phyloP scores from a whole-genome alignment of 2,888 invertebrate genomes.

The Eurytoma adleriae region DNA sequence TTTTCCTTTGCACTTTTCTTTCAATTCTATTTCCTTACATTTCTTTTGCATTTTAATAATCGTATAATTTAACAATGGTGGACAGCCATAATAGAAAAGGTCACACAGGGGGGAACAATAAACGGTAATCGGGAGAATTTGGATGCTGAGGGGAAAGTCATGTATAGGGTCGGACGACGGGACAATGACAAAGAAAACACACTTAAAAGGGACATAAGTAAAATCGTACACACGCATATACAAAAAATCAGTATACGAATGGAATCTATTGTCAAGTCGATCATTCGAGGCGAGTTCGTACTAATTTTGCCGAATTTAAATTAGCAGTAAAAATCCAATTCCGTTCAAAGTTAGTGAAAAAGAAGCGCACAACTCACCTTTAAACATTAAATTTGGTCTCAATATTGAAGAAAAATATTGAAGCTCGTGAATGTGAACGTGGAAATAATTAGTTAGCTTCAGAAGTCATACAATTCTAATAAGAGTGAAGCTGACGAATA shows the following conservation, averaged over 20 bases:
- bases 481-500: slow-evolving; percentile 13
- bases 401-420: neutral
- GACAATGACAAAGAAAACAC: slow-evolving; percentile 46
- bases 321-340: too few species aligned
- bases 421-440: neutral
- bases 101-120: slow-evolving; percentile 12
- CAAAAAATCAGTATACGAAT: slow-evolving; percentile 26
- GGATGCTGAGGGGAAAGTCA: neutral
- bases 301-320: too few species aligned
- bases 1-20: slow-evolving; percentile 6
- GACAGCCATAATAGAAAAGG: slow-evolving; percentile 39
- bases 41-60: slow-evolving; percentile 36
- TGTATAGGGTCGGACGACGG: slow-evolving; percentile 4
- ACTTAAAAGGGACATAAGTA: slow-evolving; percentile 37
- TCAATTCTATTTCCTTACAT: slow-evolving; percentile 11
- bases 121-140: too few species aligned
- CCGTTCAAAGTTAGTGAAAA: too few species aligned
- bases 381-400: too few species aligned
- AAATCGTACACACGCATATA: slow-evolving; percentile 50
- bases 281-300: neutral
- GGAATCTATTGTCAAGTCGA: slow-evolving; percentile 37
- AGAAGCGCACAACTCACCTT: too few species aligned
- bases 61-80: slow-evolving; percentile 44
- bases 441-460: slow-evolving; percentile 3
- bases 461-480: slow-evolving; percentile 33